Evolutionary conservation across 35 echinoderm and acorn worm species (phyloP), one percentile per base, ranked within the genome.

Genomic region (Anneissia japonica): DNA sequence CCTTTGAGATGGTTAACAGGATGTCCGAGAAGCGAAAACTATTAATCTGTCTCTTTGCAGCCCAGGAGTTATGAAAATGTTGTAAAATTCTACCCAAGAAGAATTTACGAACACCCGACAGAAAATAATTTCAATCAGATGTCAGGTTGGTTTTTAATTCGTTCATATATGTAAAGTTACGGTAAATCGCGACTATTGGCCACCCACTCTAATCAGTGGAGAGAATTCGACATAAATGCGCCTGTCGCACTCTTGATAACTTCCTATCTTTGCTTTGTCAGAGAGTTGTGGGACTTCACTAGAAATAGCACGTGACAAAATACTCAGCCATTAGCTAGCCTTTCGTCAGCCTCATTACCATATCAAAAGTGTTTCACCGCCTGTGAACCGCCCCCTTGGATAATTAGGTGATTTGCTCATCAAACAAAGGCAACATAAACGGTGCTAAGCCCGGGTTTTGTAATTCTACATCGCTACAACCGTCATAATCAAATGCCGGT

Each of bases 381-480:
- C 35, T 35, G 34, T 13, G 74, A 37, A 38, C 38, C 79, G 79
- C 79, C 79, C 38, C 35, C 31, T 39, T 81, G 23, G 79, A 39
- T 81, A 81, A 81, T 81, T 81, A 81, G 35, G 79, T 81, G 79
- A 81, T 81, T 81, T 81, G 36, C 35, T 81, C 36, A 30, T 39
- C 37, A 39, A 39, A 35, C 32, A 81, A 81, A 30, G 37, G 17
- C n/a, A 38, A 40, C 79, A 26, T 81, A 81, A 81, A 81, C 79
- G 35, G 35, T 81, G 79, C 36, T 81, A 81, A 30, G 79, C 37
- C 38, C 51, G 26, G 51, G 5, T 45, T 45, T 45, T 45, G 16
- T 7, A 45, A 45, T 45, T 45, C 40, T 45, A 45, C 10, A 64
- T 64, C 51, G 51, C 10, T 64, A 64, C 51, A 64, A 1, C 9